phyloP scores from a whole-genome alignment of 1,140 invertebrate species.

The Elymnias hypermnestra region DNA sequence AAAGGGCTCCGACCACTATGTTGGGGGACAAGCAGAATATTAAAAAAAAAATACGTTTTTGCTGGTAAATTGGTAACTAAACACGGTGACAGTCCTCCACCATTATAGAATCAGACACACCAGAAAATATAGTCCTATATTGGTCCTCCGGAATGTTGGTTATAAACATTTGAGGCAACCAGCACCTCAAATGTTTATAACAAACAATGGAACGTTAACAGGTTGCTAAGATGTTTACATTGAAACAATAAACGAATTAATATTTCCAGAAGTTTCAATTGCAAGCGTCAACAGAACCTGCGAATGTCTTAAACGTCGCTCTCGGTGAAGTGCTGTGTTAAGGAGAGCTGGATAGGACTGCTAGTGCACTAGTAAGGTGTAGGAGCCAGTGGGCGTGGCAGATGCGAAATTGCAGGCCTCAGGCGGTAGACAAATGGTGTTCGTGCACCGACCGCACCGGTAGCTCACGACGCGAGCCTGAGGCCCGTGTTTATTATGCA shows the following conservation, averaged over 20 bases:
- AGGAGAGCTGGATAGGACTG: slow-evolving; percentile 1
- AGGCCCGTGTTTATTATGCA: slow-evolving; percentile 39
- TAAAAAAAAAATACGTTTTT: too few relatives aligned
- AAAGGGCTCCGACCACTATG: too few relatives aligned
- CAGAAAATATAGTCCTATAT: too few relatives aligned
- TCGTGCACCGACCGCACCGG: slow-evolving; percentile 59
- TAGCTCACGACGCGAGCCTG: slow-evolving; percentile 46
- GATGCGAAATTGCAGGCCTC: slow-evolving; percentile 53
- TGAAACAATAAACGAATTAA: background rate
- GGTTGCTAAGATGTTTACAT: too few relatives aligned
- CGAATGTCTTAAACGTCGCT: slow-evolving; percentile 1
- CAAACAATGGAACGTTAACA: too few relatives aligned
- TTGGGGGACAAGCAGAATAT: too few relatives aligned
- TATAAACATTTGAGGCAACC: too few relatives aligned
- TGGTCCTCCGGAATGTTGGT: too few relatives aligned
- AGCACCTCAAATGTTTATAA: too few relatives aligned
- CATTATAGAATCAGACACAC: too few relatives aligned
- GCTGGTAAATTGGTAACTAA: too few relatives aligned
- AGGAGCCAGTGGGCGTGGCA: slow-evolving; percentile 49
- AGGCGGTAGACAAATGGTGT: slow-evolving; percentile 54
- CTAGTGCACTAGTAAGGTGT: slow-evolving; percentile 21
- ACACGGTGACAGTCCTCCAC: too few relatives aligned
- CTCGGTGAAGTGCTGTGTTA: background rate
- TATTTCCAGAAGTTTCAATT: background rate
- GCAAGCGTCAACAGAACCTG: background rate